Evolutionary conservation across 2,113 vertebrate species (phyloP), one percentile per base, ranked within the genome.

Genomic region (Sardina pilchardus): DNA sequence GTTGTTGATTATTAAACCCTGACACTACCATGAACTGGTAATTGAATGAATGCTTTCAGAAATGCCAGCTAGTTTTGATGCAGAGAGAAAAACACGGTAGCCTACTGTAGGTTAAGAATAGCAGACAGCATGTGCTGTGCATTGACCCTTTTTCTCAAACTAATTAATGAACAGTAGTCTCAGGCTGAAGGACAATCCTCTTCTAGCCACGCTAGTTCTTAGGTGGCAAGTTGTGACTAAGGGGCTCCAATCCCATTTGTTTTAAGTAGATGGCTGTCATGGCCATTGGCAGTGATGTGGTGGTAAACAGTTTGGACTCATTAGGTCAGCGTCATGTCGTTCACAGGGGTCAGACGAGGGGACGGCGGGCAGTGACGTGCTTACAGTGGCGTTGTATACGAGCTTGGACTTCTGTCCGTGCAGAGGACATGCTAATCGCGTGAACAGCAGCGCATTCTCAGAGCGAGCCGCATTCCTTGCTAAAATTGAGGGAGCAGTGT

Each of bases 241-340:
- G 71, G 34, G 30, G 5, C 71, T 78, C 3, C 12, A 78, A 78
- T 78, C 71, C 71, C 71, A 78, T 78, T 78, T 78, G 71, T 78
- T 14, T 14, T 78, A 78, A 78, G 71, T 78, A 78, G 30, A 34
- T 36, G 30, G 26, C 30, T 78, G 30, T 36, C 71, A 4, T 36
- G 12, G 71, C 34, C 4, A 36, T 36, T 78, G 71, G 71, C 71
- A 78, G 71, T 14, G 3, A 78, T 36, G 26, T 78, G 71, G 34
- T 3, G 1, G 71, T 36, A 36, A 78, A 78, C 71, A 78, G 71
- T 78, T 34, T 36, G 30, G 16, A 36, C 30, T 78, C 71, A 78
- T 78, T 78, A 34, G 30, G 14, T 34, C 71, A 34, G 14, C 21
- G 34, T 21, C 26, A 34, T 78, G 71, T 14, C 30, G 4, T 78